Evolutionary conservation across 2,888 invertebrate species (phyloP).

Genomic region (Ypsolopha scabrella): DNA sequence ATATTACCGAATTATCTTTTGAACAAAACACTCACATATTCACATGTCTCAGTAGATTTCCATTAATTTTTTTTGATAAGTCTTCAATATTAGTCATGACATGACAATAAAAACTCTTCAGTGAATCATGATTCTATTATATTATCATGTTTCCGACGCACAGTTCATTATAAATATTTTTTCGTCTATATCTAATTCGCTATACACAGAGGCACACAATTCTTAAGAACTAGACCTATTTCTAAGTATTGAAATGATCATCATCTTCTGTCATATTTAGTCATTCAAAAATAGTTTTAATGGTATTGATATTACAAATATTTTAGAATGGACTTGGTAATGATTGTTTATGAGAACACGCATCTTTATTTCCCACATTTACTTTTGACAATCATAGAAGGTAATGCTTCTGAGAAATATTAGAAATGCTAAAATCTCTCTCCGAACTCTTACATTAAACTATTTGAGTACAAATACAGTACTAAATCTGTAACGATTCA

Average conservation of each 20-base stretch:
- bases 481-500: not conserved
- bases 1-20: too few species aligned
- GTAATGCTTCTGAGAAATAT: too few species aligned
- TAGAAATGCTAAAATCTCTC: too few species aligned
- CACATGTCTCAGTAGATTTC: not conserved
- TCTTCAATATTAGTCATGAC: constrained; percentile 9
- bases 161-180: constrained; percentile 19
- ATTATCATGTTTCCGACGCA: constrained; percentile 11
- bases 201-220: constrained; percentile 68
- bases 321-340: too few species aligned
- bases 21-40: constrained; percentile 16
- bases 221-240: constrained; percentile 45
- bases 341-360: too few species aligned
- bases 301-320: too few species aligned
- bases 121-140: constrained; percentile 14
- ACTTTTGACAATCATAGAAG: too few species aligned
- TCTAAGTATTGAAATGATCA: constrained; percentile 6
- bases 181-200: constrained; percentile 36
- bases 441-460: too few species aligned
- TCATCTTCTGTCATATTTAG: not conserved
- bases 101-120: constrained; percentile 1
- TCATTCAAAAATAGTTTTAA: not conserved
- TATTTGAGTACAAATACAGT: too few species aligned
- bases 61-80: not conserved
- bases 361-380: too few species aligned